Percentiles rank a stretch among this genome's conserved stretches.
These are phyloP conservation scores for Syngnathus typhle DNA, from an alignment of 2,113 vertebrate species.

Conservation along the genomic window DNA sequence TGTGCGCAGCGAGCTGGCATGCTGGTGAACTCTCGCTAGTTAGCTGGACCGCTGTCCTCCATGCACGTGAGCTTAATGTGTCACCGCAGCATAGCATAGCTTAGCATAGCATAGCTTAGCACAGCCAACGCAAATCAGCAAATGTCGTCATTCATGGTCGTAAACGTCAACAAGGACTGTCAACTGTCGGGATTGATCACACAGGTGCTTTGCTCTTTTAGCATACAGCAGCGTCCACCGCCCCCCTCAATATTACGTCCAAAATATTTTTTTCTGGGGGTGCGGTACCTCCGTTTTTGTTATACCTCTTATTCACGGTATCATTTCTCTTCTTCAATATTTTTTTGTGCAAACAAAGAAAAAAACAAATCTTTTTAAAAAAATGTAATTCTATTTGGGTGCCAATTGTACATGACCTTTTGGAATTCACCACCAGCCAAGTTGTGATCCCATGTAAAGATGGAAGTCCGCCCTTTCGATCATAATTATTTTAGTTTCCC, in stretches of 20 bases:
- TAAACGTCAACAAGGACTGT: neutral
- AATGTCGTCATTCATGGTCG: neutral
- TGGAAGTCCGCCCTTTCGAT: too few species aligned
- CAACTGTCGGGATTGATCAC: neutral
- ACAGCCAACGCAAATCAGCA: neutral
- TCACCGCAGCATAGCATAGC: neutral
- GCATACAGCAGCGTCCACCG: neutral
- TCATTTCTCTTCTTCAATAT: too few species aligned
- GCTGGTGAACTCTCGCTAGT: slow-evolving; percentile 40
- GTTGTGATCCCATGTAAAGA: too few species aligned
- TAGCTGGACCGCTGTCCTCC: slow-evolving; percentile 6
- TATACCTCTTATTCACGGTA: too few species aligned
- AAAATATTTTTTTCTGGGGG: neutral
- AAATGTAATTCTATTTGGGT: too few species aligned
- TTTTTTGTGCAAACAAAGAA: too few species aligned
- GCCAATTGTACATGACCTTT: too few species aligned
- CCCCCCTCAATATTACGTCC: neutral
- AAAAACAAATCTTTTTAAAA: too few species aligned
- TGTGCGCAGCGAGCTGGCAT: neutral
- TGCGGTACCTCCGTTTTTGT: too few species aligned
- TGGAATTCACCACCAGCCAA: too few species aligned
- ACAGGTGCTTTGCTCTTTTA: neutral
- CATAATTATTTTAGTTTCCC: too few species aligned
- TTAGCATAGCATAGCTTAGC: neutral
- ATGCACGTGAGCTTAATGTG: neutral